These are phyloP conservation scores for Calosoma granatense DNA, from an alignment of 1,140 invertebrate genomes.

Conservation along the genomic window DNA sequence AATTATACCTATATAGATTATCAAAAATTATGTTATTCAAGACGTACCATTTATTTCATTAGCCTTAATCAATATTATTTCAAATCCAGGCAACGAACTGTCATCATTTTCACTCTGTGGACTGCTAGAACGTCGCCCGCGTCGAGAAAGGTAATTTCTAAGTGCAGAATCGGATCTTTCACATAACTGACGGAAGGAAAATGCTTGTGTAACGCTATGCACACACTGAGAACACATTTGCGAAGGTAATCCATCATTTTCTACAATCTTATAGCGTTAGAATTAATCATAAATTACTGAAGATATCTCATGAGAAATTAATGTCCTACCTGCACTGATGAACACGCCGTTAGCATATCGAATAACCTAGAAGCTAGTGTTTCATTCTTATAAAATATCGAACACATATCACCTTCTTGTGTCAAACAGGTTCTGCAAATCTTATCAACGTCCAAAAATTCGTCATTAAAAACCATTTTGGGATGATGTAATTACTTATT, in stretches of 20 bases:
- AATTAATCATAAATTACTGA: neutral
- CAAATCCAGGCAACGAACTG: neutral
- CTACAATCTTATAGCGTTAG: conserved; percentile 2
- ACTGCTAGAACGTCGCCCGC: neutral
- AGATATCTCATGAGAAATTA: neutral
- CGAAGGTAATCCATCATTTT: conserved; percentile 6
- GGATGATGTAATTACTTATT: too few relatives aligned
- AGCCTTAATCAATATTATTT: neutral
- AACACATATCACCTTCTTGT: neutral
- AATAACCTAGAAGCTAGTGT: neutral
- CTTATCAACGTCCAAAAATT: neutral
- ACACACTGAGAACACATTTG: conserved; percentile 5
- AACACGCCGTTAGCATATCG: neutral
- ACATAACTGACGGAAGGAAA: conserved; percentile 1
- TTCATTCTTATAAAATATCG: neutral
- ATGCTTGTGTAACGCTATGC: neutral
- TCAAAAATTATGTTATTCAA: too few relatives aligned
- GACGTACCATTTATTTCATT: neutral
- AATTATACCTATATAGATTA: too few relatives aligned
- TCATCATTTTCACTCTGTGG: neutral
- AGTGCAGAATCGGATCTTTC: neutral
- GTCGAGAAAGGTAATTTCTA: neutral
- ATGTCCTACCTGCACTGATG: neutral
- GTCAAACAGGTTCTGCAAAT: neutral
- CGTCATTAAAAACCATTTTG: neutral